A percentile compares a stretch with the other conserved stretches of the same genome.
phyloP scores from a whole-genome alignment of 2,888 invertebrate genomes.

The Lagria hirta region DNA sequence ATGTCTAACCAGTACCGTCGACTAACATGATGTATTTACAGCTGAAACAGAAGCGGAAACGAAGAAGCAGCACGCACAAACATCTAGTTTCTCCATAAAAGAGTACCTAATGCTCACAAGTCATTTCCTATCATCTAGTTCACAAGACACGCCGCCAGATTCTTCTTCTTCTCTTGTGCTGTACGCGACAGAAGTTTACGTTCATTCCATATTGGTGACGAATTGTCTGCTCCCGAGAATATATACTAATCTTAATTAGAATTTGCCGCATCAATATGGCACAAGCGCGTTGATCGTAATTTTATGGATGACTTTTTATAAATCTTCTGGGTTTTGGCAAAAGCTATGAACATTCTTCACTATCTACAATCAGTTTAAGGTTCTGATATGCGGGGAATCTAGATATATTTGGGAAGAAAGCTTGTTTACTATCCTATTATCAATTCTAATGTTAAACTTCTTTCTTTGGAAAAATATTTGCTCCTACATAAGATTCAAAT shows the following conservation, averaged over 20 bases:
- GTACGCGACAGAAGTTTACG: slow-evolving; percentile 31
- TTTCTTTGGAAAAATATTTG: too few species aligned
- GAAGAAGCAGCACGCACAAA: slow-evolving; percentile 31
- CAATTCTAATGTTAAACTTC: too few species aligned
- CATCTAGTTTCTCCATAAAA: slow-evolving; percentile 31
- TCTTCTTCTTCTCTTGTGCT: slow-evolving; percentile 29
- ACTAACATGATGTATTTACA: slow-evolving; percentile 24
- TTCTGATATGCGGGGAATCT: too few species aligned
- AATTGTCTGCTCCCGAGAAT: slow-evolving; percentile 40
- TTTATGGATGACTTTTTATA: too few species aligned
- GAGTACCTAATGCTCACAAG: slow-evolving; percentile 23
- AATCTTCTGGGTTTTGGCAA: too few species aligned
- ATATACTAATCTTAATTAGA: slow-evolving; percentile 35
- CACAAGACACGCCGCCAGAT: slow-evolving; percentile 31
- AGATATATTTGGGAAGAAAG: too few species aligned
- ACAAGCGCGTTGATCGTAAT: too few species aligned
- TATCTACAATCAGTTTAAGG: too few species aligned
- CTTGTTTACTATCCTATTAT: too few species aligned
- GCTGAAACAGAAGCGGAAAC: slow-evolving; percentile 29
- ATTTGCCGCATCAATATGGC: not conserved
- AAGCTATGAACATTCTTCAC: too few species aligned
- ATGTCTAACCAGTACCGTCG: slow-evolving; percentile 12
- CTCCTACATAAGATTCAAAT: too few species aligned
- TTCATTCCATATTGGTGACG: slow-evolving; percentile 39
- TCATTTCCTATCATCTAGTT: slow-evolving; percentile 35